These are phyloP conservation scores for Rosalia funebris DNA, from an alignment of 2,888 invertebrate species.

Conservation along the genomic window DNA sequence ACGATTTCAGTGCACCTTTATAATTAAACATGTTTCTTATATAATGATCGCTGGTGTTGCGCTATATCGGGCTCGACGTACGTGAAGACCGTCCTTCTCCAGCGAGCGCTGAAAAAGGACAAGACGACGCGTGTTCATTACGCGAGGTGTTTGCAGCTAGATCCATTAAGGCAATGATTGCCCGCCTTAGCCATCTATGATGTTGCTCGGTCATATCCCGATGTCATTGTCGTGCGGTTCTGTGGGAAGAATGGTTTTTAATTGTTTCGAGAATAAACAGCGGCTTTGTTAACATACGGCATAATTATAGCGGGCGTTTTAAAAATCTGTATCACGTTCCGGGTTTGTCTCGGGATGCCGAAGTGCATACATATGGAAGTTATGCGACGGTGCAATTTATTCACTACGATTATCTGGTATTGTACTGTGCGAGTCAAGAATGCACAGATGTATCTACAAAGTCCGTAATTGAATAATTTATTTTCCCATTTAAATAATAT, in stretches of 20 bases:
- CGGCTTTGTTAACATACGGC: constrained; percentile 36
- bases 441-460: constrained; percentile 46
- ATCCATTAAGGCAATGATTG: constrained; percentile 52
- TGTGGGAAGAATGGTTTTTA: constrained; percentile 54
- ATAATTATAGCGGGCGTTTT: constrained; percentile 38
- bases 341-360: constrained; percentile 45
- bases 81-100: constrained; percentile 33
- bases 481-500: constrained; percentile 52
- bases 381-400: constrained; percentile 24
- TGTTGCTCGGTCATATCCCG: constrained; percentile 50
- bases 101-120: constrained; percentile 34
- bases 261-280: constrained; percentile 48
- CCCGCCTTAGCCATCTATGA: constrained; percentile 50
- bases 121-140: constrained; percentile 47
- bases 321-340: constrained; percentile 53
- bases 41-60: constrained; percentile 40
- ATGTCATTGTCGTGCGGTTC: constrained; percentile 54
- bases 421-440: constrained; percentile 40
- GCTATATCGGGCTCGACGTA: constrained; percentile 26
- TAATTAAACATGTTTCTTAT: constrained; percentile 60
- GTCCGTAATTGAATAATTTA: constrained; percentile 53
- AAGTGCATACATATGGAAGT: constrained; percentile 32
- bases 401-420: constrained; percentile 43
- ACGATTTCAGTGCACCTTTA: constrained; percentile 62
- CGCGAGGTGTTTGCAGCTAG: constrained; percentile 50